phyloP scores from a whole-genome alignment of 1,140 invertebrate species.

The Cotesia vestalis region DNA sequence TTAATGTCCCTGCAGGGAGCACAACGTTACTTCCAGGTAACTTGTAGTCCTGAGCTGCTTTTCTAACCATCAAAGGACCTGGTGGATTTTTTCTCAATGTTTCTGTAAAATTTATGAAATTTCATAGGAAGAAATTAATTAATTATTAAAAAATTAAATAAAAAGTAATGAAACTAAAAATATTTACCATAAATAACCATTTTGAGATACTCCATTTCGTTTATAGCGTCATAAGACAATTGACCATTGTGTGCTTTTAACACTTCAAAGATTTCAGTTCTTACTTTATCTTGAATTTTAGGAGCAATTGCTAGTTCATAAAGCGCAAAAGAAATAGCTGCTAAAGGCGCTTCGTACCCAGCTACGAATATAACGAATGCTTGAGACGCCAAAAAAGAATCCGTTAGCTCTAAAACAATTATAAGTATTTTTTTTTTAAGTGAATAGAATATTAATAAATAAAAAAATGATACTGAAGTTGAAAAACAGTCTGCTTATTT shows the following conservation, averaged over 20 bases:
- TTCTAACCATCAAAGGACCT: constrained; percentile 59
- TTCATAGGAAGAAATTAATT: too few species aligned
- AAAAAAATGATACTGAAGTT: too few species aligned
- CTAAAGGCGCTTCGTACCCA: constrained; percentile 46
- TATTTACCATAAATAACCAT: constrained; percentile 16
- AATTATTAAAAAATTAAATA: too few species aligned
- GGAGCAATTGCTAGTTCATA: constrained; percentile 44
- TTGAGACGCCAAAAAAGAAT: constrained; percentile 42
- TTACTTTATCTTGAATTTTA: constrained; percentile 43
- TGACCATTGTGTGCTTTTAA: constrained; percentile 43
- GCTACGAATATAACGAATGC: constrained; percentile 43
- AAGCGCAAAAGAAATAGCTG: constrained; percentile 41
- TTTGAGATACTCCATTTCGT: constrained; percentile 56
- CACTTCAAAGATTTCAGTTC: constrained; percentile 61
- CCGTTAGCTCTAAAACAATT: constrained; percentile 37
- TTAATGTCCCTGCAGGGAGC: constrained; percentile 54
- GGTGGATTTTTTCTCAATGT: constrained; percentile 66
- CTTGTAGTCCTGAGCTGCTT: constrained; percentile 45
- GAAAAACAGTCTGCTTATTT: too few species aligned
- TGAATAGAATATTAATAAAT: too few species aligned
- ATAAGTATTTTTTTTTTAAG: too few species aligned
- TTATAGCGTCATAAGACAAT: constrained; percentile 44
- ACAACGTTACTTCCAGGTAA: constrained; percentile 57
- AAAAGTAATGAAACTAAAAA: not conserved
- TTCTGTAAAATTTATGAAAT: constrained; percentile 54